Evolutionary conservation across 2,888 invertebrate genomes (phyloP).

Genomic region (Ryuthela nishihirai): DNA sequence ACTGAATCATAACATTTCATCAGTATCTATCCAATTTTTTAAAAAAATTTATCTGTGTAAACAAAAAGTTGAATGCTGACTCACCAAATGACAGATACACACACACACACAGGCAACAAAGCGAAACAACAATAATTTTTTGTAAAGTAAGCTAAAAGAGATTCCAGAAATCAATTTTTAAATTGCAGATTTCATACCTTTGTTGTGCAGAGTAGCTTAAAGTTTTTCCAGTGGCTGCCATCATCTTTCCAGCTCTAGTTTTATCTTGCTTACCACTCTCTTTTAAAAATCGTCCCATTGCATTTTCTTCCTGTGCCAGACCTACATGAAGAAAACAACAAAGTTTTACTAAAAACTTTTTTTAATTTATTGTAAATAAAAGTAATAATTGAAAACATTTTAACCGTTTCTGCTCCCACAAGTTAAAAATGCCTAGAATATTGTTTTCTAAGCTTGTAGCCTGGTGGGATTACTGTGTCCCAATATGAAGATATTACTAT

Average conservation of each 20-base stretch:
- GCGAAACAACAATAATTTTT: too few species aligned
- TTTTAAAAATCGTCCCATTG: slow-evolving; percentile 88
- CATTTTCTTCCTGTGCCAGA: slow-evolving; percentile 92
- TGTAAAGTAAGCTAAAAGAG: too few species aligned
- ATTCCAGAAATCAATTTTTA: too few species aligned
- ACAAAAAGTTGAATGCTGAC: too few species aligned
- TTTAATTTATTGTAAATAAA: not conserved
- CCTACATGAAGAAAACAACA: slow-evolving; percentile 52
- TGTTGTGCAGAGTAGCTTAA: slow-evolving; percentile 89
- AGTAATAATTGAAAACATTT: not conserved
- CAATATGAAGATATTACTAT: too few species aligned
- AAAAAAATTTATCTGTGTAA: too few species aligned
- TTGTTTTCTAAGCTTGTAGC: not conserved
- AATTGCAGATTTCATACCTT: too few species aligned
- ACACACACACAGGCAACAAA: too few species aligned
- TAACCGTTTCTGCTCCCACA: not conserved
- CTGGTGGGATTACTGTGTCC: too few species aligned
- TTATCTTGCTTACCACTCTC: slow-evolving; percentile 84
- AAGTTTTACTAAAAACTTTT: not conserved
- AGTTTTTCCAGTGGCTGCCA: slow-evolving; percentile 78
- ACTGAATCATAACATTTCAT: too few species aligned
- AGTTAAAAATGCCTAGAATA: not conserved
- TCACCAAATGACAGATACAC: too few species aligned
- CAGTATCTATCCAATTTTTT: too few species aligned
- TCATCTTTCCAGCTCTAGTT: slow-evolving; percentile 77